Conservation (phyloP, 2,797 vertebrate genomes). For the Acrossocheilus wenchowensis region DNA sequence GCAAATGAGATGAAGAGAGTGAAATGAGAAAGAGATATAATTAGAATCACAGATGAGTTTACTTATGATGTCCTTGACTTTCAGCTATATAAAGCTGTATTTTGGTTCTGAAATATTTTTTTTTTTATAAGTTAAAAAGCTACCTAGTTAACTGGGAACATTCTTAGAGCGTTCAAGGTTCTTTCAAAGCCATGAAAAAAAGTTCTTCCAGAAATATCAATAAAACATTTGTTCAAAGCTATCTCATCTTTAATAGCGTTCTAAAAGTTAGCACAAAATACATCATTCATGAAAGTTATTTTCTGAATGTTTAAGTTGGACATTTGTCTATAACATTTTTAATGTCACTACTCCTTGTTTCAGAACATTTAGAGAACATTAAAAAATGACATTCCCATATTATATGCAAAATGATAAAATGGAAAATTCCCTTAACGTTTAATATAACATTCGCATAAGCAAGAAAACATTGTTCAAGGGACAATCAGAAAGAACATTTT, state of each 20-base stretch:
- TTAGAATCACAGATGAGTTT: conserved; percentile 25
- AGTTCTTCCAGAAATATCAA: neutral
- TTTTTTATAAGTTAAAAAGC: neutral
- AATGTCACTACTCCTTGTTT: neutral
- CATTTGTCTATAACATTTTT: neutral
- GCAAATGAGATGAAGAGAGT: conserved; percentile 45
- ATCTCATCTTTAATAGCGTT: neutral
- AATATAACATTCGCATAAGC: neutral
- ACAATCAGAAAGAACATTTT: neutral
- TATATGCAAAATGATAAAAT: neutral
- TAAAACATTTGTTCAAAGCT: neutral
- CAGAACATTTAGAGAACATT: neutral
- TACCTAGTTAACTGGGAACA: too few species aligned
- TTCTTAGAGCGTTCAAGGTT: too few species aligned
- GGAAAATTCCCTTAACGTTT: neutral
- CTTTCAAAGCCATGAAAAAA: neutral
- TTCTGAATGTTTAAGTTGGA: neutral
- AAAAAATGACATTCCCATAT: neutral
- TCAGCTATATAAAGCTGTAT: neutral
- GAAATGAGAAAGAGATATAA: conserved; percentile 35
- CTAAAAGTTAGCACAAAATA: neutral
- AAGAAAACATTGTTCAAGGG: neutral
- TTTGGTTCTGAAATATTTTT: neutral
- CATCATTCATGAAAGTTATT: neutral
- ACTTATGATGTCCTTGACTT: neutral